A percentile compares a stretch with the other conserved stretches of the same genome.
Conservation (phyloP, 1,140 invertebrate species). For the Drosophila mayri region DNA sequence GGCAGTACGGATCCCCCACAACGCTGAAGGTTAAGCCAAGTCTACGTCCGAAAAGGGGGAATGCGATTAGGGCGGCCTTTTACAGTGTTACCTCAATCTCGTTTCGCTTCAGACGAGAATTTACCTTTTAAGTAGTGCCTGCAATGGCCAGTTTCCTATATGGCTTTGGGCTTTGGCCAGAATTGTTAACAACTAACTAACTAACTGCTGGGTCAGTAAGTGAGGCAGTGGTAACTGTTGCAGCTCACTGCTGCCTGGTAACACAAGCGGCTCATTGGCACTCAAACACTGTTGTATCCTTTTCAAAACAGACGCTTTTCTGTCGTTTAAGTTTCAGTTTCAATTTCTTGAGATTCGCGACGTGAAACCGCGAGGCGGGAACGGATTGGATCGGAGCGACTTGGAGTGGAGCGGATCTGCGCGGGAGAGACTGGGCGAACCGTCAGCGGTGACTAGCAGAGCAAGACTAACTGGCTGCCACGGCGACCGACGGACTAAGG, state of each 20-base stretch:
- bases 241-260: constrained; percentile 10
- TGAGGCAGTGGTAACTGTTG: constrained; percentile 13
- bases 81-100: constrained; percentile 8
- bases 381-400: background rate
- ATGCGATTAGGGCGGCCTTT: background rate
- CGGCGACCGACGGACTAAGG: constrained; percentile 69
- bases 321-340: background rate
- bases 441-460: constrained; percentile 72
- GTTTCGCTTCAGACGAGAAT: background rate
- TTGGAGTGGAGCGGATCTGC: constrained; percentile 6
- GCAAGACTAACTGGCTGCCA: constrained; percentile 77
- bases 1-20: background rate
- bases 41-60: background rate
- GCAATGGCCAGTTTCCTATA: constrained; percentile 6
- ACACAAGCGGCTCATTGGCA: constrained; percentile 12
- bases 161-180: constrained; percentile 13
- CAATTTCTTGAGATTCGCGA: background rate
- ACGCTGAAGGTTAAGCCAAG: constrained; percentile 1
- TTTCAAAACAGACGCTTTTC: background rate
- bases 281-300: constrained; percentile 5
- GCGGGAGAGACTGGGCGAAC: constrained; percentile 51
- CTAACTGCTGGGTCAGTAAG: constrained; percentile 3
- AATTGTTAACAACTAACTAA: background rate
- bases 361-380: constrained; percentile 7
- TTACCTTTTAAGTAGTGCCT: constrained; percentile 48